Evolutionary conservation across 2,888 invertebrate species (phyloP).

Genomic region (Gastracanthus pulcherrimus): DNA sequence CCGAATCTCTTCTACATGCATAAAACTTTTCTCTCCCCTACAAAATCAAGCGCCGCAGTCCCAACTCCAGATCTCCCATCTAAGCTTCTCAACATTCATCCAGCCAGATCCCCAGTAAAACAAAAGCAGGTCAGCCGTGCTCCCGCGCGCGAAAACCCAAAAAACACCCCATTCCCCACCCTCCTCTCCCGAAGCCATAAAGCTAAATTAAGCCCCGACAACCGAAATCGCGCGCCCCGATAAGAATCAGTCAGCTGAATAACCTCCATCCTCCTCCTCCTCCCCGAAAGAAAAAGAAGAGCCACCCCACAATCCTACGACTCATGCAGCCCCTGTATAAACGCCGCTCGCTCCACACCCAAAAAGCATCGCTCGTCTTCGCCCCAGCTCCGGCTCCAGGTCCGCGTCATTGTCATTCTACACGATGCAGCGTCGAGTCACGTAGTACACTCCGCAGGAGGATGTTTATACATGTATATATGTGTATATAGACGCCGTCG

Average conservation of each 20-base stretch:
- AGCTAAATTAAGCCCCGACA: slow-evolving; percentile 3
- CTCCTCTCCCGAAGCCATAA: not conserved
- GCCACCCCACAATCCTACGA: not conserved
- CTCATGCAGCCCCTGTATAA: no score
- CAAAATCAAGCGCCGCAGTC: not conserved
- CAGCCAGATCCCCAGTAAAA: not conserved
- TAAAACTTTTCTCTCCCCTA: no score
- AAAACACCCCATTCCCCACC: not conserved
- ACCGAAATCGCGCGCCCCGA: slow-evolving; percentile 4
- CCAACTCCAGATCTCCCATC: not conserved
- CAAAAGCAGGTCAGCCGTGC: not conserved
- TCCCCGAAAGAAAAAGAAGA: not conserved
- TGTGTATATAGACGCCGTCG: no score
- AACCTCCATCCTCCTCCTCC: not conserved
- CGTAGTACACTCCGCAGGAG: not conserved
- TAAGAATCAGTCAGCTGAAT: slow-evolving; percentile 22
- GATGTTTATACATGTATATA: not conserved
- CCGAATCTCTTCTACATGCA: no score
- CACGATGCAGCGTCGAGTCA: slow-evolving; percentile 4
- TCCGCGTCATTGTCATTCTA: not conserved
- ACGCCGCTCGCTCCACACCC: no score
- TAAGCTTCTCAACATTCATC: not conserved
- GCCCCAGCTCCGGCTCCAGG: not conserved
- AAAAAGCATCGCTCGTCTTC: not conserved
- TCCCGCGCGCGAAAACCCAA: not conserved